Evolutionary conservation across 1,140 invertebrate species (phyloP).

Genomic region (Drosophila melanogaster): Release_6_plus_ISO1_MT NT_033777.3:16275501-16276000

Average conservation of each 20-base stretch:
- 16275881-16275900: constrained; percentile 3
- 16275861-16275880: constrained; percentile 22
- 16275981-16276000: constrained; percentile 33
- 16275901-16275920: constrained; percentile 45
- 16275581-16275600: constrained; percentile 10
- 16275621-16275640: not conserved
- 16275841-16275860: constrained; percentile 7
- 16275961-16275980: constrained; percentile 38
- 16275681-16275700: not conserved
- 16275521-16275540: not conserved
- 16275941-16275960: constrained; percentile 50
- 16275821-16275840: not conserved
- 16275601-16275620: constrained; percentile 29
- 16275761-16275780: too few species aligned
- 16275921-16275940: constrained; percentile 55
- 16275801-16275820: not conserved
- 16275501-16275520: not conserved
- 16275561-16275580: constrained; percentile 3
- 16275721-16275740: not conserved
- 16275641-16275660: not conserved
- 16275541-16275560: not conserved
- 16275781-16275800: too few species aligned
- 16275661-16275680: not conserved
- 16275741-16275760: too few species aligned
- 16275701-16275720: too few species aligned